Conservation (phyloP, 2,113 vertebrate species). For the Pithys albifrons region DNA sequence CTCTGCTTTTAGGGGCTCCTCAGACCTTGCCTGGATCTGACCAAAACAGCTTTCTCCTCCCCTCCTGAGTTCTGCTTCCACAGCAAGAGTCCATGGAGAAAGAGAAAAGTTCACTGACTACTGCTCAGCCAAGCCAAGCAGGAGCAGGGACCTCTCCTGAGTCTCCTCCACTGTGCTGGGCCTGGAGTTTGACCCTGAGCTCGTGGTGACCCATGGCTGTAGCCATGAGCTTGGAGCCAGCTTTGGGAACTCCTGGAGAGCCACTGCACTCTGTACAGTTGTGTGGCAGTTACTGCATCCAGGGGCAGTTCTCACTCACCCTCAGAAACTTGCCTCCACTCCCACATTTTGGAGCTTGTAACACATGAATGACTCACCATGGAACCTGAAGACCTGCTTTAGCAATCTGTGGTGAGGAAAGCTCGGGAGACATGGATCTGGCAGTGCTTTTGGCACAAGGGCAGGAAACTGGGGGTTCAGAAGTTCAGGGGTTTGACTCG, state of each 20-base stretch:
- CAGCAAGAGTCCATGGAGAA: not conserved
- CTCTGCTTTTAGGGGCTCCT: not conserved
- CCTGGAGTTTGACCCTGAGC: not conserved
- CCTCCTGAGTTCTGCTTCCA: not conserved
- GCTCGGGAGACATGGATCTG: not conserved
- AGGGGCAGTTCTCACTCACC: not conserved
- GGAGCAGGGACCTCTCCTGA: not conserved
- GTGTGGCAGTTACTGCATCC: not conserved
- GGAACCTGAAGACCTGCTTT: not conserved
- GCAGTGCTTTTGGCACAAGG: not conserved
- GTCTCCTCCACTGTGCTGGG: not conserved
- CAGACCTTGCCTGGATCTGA: not conserved
- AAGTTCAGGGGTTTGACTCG: not conserved
- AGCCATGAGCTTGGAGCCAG: not conserved
- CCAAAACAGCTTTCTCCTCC: not conserved
- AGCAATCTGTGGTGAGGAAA: not conserved
- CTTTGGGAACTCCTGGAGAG: not conserved
- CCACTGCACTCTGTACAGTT: accelerated
- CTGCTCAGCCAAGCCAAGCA: not conserved
- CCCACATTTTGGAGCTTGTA: not conserved
- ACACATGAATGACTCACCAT: not conserved
- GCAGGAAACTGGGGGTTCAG: not conserved
- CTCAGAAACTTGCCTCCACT: not conserved
- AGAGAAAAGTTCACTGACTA: not conserved
- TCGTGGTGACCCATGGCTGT: not conserved